These are phyloP conservation scores for Pelobates fuscus DNA, from an alignment of 2,113 vertebrate species.

Conservation along the genomic window DNA sequence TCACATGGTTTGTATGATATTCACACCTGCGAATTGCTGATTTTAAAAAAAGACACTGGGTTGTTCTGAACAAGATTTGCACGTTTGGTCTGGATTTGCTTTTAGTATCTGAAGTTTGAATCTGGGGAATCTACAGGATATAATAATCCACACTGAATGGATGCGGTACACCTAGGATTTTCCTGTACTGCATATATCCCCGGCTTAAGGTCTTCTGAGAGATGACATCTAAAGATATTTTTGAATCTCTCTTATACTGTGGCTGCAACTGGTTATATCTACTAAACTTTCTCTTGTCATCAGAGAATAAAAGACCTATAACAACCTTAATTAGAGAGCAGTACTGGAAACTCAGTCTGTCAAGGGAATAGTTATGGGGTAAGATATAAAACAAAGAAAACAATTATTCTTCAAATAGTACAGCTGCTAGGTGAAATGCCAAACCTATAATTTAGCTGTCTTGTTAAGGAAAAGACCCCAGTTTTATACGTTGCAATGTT, in stretches of 20 bases:
- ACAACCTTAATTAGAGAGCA: constrained; percentile 34
- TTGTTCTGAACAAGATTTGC: no score
- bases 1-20: no score
- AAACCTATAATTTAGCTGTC: constrained; percentile 39
- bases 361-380: constrained; percentile 1
- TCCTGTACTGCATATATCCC: no score
- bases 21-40: no score
- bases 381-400: constrained; percentile 40
- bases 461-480: neutral
- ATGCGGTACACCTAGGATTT: no score
- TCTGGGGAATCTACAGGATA: no score
- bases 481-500: constrained; percentile 25
- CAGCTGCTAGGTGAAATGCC: constrained; percentile 31
- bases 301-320: constrained; percentile 9
- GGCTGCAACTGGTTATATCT: neutral
- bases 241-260: neutral
- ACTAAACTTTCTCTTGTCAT: neutral
- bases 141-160: no score
- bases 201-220: no score
- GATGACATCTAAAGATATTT: no score
- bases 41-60: no score
- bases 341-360: constrained; percentile 25
- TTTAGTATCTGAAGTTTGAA: no score
- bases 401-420: constrained; percentile 35
- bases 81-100: no score